Base-by-base conservation (phyloP, 1,140 invertebrate species). In the Neodiprion lecontei region DNA sequence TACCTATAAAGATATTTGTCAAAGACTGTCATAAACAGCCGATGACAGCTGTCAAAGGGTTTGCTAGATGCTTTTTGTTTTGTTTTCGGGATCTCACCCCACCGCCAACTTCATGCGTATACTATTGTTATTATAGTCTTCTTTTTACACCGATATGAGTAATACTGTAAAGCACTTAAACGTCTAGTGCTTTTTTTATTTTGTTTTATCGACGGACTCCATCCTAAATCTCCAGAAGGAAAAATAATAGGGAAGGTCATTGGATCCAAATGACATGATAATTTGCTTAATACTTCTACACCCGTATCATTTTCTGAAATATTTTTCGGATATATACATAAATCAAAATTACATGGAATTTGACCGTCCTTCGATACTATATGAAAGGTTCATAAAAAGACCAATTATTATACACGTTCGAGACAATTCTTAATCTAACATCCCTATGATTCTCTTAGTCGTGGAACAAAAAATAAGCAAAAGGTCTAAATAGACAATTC, bases 201-300 rank as follows among this genome's bases (percentile, higher is more conserved):
- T 69, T 75, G 65, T 69, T 48, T 72, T 7, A 75, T 67, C 17
- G 67, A n/a, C 9, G 70, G 65, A 76, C 48, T 47, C 68, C 50
- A 76, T 5, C 70, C 70, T 21, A 72, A 69, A 73, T 76, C 50
- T 10, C 50, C 50, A n/a, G 50, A 40, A 17, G 23, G 74, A 50
- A 75, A 75, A 12, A 72, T 49, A 10, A 72, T 40, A 28, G 68
- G 67, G 70, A 76, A 76, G 21, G 67, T 73, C 75, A 76, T 76
- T 17, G 67, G 50, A 76, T 75, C 65, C n/a, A 48, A 47, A 69
- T 72, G 49, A 61, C 28, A 75, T 7, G 66, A 75, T 72, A 72
- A 72, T 72, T 72, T 70, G 70, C 49, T 76, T 23, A 53, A 53
- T 11, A 53, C 2, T 11, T 53, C 2, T 11, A 1, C n/a, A 53